A percentile compares a stretch with the other conserved stretches of the same genome.
Evolutionary conservation across 2,797 vertebrate genomes (phyloP).

Genomic region (Allobates femoralis): DNA sequence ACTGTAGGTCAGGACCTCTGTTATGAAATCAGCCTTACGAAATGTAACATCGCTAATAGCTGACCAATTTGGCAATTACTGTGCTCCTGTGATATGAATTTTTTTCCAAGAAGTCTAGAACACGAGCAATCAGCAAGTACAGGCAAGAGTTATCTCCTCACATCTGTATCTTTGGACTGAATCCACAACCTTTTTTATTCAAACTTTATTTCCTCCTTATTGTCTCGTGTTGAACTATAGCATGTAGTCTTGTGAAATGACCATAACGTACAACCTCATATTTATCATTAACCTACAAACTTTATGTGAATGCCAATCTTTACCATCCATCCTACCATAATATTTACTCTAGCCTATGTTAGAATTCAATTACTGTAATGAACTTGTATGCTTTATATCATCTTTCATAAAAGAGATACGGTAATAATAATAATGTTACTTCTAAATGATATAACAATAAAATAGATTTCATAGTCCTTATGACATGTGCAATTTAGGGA

Average conservation of each 20-base stretch:
- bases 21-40: constrained; percentile 2
- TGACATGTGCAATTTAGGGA: too few species aligned
- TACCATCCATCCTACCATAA: neutral
- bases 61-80: neutral
- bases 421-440: neutral
- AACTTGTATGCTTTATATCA: neutral
- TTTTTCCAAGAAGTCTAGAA: constrained; percentile 26
- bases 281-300: neutral
- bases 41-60: constrained; percentile 1
- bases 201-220: constrained; percentile 8
- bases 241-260: constrained; percentile 19
- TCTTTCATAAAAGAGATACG: neutral
- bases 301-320: neutral
- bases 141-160: neutral
- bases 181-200: neutral
- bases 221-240: constrained; percentile 3
- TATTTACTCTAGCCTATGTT: neutral
- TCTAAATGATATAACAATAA: neutral
- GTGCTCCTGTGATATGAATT: neutral
- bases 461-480: too few species aligned
- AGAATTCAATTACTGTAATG: neutral
- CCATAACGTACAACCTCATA: neutral
- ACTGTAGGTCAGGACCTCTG: neutral
- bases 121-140: constrained; percentile 30
- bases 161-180: constrained; percentile 21